Conservation (phyloP, 2,797 vertebrate species). For the Poliocrania exsul region DNA sequence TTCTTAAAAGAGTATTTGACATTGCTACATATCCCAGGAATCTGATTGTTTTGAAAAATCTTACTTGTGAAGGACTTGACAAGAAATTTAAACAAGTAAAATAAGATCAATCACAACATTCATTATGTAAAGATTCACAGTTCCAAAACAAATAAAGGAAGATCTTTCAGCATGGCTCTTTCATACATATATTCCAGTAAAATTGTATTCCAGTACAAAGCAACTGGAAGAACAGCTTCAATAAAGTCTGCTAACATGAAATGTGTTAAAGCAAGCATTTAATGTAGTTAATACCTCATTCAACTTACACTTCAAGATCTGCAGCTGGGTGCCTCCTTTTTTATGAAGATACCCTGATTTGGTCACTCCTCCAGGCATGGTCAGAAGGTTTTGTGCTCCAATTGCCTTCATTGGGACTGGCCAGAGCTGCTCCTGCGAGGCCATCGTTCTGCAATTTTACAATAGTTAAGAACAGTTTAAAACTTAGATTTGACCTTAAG, state of each 20-base stretch:
- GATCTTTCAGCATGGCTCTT: background rate
- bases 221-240: background rate
- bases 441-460: conserved; percentile 84
- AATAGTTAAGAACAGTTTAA: background rate
- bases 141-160: background rate
- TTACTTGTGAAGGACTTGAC: background rate
- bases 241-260: background rate
- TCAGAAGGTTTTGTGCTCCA: conserved; percentile 95
- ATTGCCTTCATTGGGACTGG: conserved; percentile 96
- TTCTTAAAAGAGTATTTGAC: background rate
- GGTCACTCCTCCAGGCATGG: conserved; percentile 94
- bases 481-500: background rate
- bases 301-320: conserved; percentile 92
- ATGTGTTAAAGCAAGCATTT: background rate
- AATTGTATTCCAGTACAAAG: background rate
- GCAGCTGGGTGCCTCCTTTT: conserved; percentile 95
- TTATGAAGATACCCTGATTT: conserved; percentile 94
- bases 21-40: background rate
- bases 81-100: background rate
- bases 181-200: background rate
- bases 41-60: background rate
- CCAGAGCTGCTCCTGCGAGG: conserved; percentile 85
- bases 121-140: background rate
- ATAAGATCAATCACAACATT: background rate
- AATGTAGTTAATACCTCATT: background rate